Evolutionary conservation across 37 sponge, comb jelly and placozoan genomes (phyloP), one percentile per base, ranked within the genome.

Genomic region (Crambe crambe): DNA sequence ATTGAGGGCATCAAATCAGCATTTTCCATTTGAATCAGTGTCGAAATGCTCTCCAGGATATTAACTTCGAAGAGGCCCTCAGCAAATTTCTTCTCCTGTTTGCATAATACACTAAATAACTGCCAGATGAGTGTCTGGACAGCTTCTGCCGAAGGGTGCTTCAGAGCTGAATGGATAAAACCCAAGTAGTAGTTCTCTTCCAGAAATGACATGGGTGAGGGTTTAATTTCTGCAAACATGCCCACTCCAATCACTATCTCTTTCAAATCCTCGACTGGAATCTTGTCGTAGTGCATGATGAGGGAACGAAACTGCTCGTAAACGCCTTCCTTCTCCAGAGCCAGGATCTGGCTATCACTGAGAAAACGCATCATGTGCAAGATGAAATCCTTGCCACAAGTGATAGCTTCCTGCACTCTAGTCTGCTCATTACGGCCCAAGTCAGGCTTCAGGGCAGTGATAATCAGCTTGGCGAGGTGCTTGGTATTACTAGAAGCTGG

Each of bases 91-190:
- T 56, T 25, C 20, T 74, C 58, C 21, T 30, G 32, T 30, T 56
- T 38, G 59, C 80, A 80, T 12, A 83, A 37, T 8, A 74, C 64
- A 0, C 37, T 23, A 20, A 89, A 43, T 17, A 89, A 37, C 35
- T 40, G 23, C 90, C 90, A 89, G 54, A 84, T 78, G 1, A 75
- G 41, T 0, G 39, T 34, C 66, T 89, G 90, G 1, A 84, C 21
- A 38, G 44, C 37, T 10, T 31, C 20, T 62, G 58, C 26, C 2
- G 70, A 68, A 72, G 51, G 17, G 41, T 82, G 74, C 63, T 80
- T 72, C 37, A 74, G 70, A 51, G 83, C 83, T 1, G 88, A 82
- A 71, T 63, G 59, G 31, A 88, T 72, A 21, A 88, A 54, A 29
- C 56, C 0, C 0, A 60, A 21, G 40, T 77, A 76, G 21, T 40